phyloP scores from a whole-genome alignment of 2,797 vertebrate genomes.

The Anabacerthia variegaticeps region DNA sequence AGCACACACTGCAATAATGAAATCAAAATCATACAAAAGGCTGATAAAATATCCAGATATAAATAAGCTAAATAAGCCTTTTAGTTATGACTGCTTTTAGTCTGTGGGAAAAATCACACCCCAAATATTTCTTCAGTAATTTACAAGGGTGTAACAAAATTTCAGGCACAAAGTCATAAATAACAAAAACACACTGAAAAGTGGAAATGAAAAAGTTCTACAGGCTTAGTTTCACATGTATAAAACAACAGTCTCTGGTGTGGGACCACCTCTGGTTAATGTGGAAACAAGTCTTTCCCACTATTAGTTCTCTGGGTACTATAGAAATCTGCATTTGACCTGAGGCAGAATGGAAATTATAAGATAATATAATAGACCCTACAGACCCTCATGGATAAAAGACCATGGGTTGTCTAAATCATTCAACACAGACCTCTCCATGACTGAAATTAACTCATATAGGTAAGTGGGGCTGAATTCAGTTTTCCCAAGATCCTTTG shows the following conservation, averaged over 20 bases:
- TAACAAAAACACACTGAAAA: background rate
- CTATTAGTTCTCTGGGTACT: background rate
- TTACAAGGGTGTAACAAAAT: background rate
- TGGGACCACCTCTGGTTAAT: background rate
- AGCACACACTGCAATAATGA: background rate
- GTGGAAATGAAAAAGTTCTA: background rate
- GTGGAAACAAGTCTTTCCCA: background rate
- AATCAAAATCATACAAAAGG: background rate
- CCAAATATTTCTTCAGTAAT: background rate
- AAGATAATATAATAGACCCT: constrained; percentile 19
- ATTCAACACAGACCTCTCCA: background rate
- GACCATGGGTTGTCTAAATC: background rate
- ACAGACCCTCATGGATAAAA: background rate
- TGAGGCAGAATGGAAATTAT: constrained; percentile 34
- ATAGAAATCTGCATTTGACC: constrained; percentile 31
- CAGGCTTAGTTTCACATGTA: background rate
- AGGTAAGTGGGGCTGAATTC: background rate
- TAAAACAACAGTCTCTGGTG: background rate
- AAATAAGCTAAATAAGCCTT: constrained; percentile 2
- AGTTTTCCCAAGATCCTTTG: background rate
- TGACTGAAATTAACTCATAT: background rate
- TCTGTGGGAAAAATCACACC: background rate
- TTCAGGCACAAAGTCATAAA: background rate
- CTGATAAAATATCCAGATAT: background rate
- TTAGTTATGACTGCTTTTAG: background rate